These are phyloP conservation scores for Leucophenga varia DNA, from an alignment of 1,140 invertebrate genomes.

Conservation along the genomic window DNA sequence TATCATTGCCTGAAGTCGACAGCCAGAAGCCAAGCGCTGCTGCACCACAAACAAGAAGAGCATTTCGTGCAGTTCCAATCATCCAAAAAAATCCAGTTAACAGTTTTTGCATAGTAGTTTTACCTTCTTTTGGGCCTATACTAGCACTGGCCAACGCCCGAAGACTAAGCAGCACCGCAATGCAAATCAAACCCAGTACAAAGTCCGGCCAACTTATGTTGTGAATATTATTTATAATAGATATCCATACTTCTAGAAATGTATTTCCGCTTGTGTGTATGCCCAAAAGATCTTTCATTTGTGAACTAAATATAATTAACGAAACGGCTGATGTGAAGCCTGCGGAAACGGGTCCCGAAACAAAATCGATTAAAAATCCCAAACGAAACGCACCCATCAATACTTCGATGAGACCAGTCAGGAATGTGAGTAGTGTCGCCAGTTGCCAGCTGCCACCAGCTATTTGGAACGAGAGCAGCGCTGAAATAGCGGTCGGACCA, in stretches of 20 bases:
- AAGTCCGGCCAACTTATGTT: conserved; percentile 69
- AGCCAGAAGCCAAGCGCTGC: conserved; percentile 64
- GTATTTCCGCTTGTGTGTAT: conserved; percentile 74
- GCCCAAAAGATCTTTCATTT: conserved; percentile 85
- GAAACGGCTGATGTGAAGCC: conserved; percentile 93
- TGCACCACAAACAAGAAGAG: conserved; percentile 70
- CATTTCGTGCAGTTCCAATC: conserved; percentile 72
- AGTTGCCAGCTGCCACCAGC: conserved; percentile 70
- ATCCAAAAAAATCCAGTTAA: conserved; percentile 66
- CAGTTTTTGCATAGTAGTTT: conserved; percentile 59
- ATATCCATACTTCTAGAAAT: conserved; percentile 74
- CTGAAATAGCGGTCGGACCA: conserved; percentile 84
- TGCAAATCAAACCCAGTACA: conserved; percentile 70
- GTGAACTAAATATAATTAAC: conserved; percentile 85
- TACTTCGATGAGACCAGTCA: conserved; percentile 78
- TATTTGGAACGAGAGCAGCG: conserved; percentile 78
- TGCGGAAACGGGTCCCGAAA: conserved; percentile 89
- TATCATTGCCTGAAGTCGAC: conserved; percentile 29
- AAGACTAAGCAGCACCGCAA: conserved; percentile 68
- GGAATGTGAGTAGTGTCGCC: conserved; percentile 79
- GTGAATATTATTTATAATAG: conserved; percentile 65
- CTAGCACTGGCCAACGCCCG: conserved; percentile 65
- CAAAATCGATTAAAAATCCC: conserved; percentile 91
- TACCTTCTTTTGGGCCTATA: conserved; percentile 62
- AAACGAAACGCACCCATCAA: conserved; percentile 85